These are phyloP conservation scores for Xenops minutus DNA, from an alignment of 2,797 vertebrate genomes.

Conservation along the genomic window DNA sequence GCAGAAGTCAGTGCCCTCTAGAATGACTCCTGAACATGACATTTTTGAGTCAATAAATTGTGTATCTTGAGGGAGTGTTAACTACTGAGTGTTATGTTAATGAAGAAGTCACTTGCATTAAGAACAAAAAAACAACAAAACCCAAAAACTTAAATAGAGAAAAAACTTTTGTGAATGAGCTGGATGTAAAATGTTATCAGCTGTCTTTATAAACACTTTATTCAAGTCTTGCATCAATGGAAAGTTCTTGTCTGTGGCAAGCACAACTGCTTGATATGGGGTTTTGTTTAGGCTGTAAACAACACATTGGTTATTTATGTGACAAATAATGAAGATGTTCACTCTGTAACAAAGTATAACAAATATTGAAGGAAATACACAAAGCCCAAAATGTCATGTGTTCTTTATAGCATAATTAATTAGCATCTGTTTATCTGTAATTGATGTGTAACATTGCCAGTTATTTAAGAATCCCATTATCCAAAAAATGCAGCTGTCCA, in stretches of 20 bases:
- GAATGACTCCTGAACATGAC: not conserved
- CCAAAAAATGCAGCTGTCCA: not conserved
- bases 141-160: not conserved
- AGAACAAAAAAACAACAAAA: not conserved
- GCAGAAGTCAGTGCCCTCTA: not conserved
- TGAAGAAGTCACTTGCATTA: not conserved
- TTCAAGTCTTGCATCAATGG: not conserved
- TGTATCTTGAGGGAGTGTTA: not conserved
- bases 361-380: not conserved
- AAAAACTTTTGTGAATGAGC: not conserved
- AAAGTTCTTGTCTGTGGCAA: not conserved
- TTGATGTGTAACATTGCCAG: not conserved
- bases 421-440: not conserved
- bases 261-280: not conserved
- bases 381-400: not conserved
- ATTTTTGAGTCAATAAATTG: not conserved
- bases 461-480: not conserved
- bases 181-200: not conserved
- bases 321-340: not conserved
- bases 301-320: not conserved
- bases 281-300: not conserved
- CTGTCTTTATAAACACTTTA: not conserved
- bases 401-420: not conserved
- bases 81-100: not conserved
- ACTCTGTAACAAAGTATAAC: not conserved